These are phyloP conservation scores for Leptocoma aspasia DNA, from an alignment of 2,113 vertebrate genomes.

Conservation along the genomic window DNA sequence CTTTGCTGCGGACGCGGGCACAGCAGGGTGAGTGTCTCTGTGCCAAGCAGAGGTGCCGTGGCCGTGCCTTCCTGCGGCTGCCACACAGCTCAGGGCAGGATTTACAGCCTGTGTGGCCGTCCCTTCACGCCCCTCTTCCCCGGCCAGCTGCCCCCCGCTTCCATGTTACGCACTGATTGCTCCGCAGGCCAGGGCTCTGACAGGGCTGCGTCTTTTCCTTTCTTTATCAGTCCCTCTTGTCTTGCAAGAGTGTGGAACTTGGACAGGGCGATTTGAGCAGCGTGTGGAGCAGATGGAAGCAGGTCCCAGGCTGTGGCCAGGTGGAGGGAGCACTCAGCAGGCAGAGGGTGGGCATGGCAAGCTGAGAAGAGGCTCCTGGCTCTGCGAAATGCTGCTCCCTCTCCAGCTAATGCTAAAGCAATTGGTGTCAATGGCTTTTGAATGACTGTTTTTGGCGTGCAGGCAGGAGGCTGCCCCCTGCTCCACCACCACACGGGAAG, in stretches of 20 bases:
- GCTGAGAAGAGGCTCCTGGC: neutral
- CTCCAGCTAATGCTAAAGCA: conserved; percentile 24
- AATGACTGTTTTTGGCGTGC: conserved; percentile 40
- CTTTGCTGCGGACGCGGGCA: rapidly evolving
- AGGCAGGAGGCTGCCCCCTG: neutral
- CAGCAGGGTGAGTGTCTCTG: rapidly evolving
- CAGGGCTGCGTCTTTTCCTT: neutral
- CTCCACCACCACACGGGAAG: neutral
- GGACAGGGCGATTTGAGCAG: conserved; percentile 9
- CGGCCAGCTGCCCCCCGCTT: rapidly evolving
- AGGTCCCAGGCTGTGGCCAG: conserved; percentile 49
- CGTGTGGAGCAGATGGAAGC: conserved; percentile 32
- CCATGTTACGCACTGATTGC: rapidly evolving
- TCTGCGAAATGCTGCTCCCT: neutral
- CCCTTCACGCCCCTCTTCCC: neutral
- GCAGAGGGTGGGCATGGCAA: conserved; percentile 42
- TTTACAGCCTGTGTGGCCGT: neutral
- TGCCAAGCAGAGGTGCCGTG: neutral
- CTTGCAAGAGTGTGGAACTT: neutral
- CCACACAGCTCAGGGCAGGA: rapidly evolving
- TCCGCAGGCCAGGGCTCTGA: neutral
- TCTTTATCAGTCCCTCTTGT: neutral
- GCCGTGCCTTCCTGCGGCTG: rapidly evolving
- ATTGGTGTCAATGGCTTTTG: conserved; percentile 53
- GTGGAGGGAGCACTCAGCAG: conserved; percentile 62